Percentiles rank a stretch among this genome's conserved stretches.
These are phyloP conservation scores for Helostoma temminkii DNA, from an alignment of 2,797 vertebrate species.

Conservation along the genomic window DNA sequence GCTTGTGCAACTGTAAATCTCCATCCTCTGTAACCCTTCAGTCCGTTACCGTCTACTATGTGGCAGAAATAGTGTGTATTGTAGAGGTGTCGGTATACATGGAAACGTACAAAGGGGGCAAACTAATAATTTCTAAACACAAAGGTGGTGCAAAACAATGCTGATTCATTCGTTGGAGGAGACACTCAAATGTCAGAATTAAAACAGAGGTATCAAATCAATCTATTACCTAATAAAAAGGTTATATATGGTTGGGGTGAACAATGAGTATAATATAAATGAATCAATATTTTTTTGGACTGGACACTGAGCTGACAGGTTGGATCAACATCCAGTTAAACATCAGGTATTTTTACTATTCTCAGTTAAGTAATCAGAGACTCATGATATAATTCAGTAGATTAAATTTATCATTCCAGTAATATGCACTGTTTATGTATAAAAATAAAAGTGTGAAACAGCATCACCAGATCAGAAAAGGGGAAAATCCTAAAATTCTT, in stretches of 20 bases:
- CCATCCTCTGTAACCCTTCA: neutral
- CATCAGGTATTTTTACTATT: neutral
- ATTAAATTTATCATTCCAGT: slow-evolving; percentile 19
- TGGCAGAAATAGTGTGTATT: slow-evolving; percentile 15
- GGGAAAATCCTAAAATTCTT: slow-evolving; percentile 17
- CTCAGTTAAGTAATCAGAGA: neutral
- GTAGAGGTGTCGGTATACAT: slow-evolving; percentile 33
- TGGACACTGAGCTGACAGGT: neutral
- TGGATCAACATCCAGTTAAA: neutral
- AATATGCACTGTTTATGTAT: slow-evolving; percentile 45
- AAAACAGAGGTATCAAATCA: slow-evolving; percentile 46
- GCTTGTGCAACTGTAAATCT: slow-evolving; percentile 26
- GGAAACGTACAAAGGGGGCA: slow-evolving; percentile 57
- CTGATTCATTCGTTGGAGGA: slow-evolving; percentile 67
- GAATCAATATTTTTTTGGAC: neutral
- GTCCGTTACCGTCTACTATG: slow-evolving; percentile 7
- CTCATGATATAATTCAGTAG: slow-evolving; percentile 11
- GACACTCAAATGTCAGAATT: slow-evolving; percentile 44
- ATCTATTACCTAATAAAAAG: slow-evolving; percentile 50
- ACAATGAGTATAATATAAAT: slow-evolving; percentile 1
- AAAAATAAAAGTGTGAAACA: slow-evolving; percentile 27
- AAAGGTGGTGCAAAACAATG: slow-evolving; percentile 77
- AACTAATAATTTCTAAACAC: slow-evolving; percentile 64
- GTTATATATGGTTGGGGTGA: slow-evolving; percentile 44
- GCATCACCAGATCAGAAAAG: slow-evolving; percentile 34